Percentiles rank a stretch among this genome's conserved stretches.
Evolutionary conservation across 35 echinoderm and acorn worm species (phyloP).

Genomic region (Apostichopus japonicus): DNA sequence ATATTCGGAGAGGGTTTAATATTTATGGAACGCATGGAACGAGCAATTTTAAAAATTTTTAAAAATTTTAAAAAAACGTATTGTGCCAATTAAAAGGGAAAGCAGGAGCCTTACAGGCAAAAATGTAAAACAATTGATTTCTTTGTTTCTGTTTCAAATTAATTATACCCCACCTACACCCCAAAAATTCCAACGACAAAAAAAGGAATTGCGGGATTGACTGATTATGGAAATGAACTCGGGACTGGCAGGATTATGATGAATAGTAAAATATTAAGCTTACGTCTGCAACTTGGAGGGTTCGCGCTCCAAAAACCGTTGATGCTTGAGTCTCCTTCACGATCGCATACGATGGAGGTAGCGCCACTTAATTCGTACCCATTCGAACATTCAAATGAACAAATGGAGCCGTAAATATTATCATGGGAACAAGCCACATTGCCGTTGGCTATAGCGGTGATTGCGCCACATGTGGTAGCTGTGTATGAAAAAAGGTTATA

Average conservation of each 20-base stretch:
- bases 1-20: too few species aligned
- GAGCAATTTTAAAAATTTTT: neutral
- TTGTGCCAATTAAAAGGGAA: neutral
- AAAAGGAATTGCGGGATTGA: neutral
- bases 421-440: neutral
- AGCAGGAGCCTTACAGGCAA: neutral
- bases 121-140: neutral
- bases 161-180: neutral
- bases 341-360: neutral
- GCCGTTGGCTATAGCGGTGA: neutral
- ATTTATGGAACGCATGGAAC: too few species aligned
- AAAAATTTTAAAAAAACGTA: too few species aligned
- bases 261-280: neutral
- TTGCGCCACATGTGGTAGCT: neutral
- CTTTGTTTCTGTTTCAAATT: neutral
- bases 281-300: neutral
- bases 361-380: neutral
- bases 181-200: neutral
- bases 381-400: neutral
- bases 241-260: too few species aligned
- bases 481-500: neutral
- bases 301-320: neutral
- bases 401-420: neutral
- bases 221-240: neutral
- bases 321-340: neutral